Conservation (phyloP, 2,888 invertebrate genomes). For the Teleogryllus oceanicus region DNA sequence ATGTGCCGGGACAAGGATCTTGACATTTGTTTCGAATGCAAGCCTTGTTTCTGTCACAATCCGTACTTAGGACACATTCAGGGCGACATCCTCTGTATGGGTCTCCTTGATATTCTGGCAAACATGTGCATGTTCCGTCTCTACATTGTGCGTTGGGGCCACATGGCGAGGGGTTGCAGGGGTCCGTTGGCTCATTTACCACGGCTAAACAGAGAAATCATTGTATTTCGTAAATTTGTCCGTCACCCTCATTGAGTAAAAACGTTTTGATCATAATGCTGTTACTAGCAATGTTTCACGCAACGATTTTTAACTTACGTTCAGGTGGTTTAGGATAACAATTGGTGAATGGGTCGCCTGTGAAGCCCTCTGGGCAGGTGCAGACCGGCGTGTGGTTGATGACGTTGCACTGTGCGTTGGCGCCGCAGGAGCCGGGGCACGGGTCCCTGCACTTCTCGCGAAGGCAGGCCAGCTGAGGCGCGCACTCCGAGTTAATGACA, state of each 20-base stretch:
- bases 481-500: slow-evolving; percentile 58
- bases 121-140: slow-evolving; percentile 61
- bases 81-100: slow-evolving; percentile 62
- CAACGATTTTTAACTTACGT: slow-evolving; percentile 48
- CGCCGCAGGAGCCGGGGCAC: slow-evolving; percentile 51
- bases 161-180: slow-evolving; percentile 51
- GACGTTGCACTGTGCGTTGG: slow-evolving; percentile 45
- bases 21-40: slow-evolving; percentile 57
- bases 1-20: slow-evolving; percentile 61
- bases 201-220: too few relatives aligned
- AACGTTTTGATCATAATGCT: not conserved
- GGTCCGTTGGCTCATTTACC: slow-evolving; percentile 39
- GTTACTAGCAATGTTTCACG: too few relatives aligned
- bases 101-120: slow-evolving; percentile 58
- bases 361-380: slow-evolving; percentile 58
- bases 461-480: slow-evolving; percentile 46
- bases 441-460: slow-evolving; percentile 52
- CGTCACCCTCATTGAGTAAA: not conserved
- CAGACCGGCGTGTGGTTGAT: slow-evolving; percentile 46
- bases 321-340: slow-evolving; percentile 54
- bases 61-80: slow-evolving; percentile 55
- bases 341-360: slow-evolving; percentile 71
- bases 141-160: slow-evolving; percentile 60
- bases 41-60: slow-evolving; percentile 55
- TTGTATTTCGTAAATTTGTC: not conserved